Base-by-base conservation (phyloP, 35 echinoderm and acorn worm genomes). In the Lytechinus variegatus region DNA sequence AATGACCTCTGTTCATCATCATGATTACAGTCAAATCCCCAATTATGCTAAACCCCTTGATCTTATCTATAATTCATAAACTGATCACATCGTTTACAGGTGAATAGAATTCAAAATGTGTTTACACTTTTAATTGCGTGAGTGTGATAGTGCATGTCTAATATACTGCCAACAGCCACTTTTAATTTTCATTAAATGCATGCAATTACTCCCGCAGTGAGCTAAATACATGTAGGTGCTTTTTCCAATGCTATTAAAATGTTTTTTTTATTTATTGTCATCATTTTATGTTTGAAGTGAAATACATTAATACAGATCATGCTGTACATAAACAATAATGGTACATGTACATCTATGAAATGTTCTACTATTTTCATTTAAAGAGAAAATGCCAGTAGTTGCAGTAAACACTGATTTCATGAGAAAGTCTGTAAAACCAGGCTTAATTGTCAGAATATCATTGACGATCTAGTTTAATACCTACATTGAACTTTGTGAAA, bases 81-180 rank as follows among this genome's bases (percentile, higher is more conserved):
- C 66, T 79, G 66, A 79, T 16, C 66, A 79, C 66, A 24, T 16
- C 66, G 2, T 24, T 79, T 79, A 79, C 66, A 79, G 66, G 66
- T 79, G 66, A n/a, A 79, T 79, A n/a, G 66, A 79, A 79, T 79
- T 79, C 33, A 24, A 79, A 79, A 79, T 79, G 66, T 79, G 66
- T 79, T 79, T 79, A 79, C 19, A 58, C 56, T 58, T 56, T 19
- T 24, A 24, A 24, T 6, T 4, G 14, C n/a, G 7, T 79, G 66
- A 24, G 66, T 79, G 16, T 24, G 5, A 24, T 79, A 79, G 66
- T 24, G 16, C 19, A 7, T 79, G 66, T 24, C 66, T 79, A 24
- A 79, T 79, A 24, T 79, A 79, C 19, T 1, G n/a, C n/a, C 66
- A 79, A 79, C 9, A n/a, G 66, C 19, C 16, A 24, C n/a, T 79